These are phyloP conservation scores for Leptobrachium leishanense DNA, from an alignment of 2,113 vertebrate species.

Conservation along the genomic window DNA sequence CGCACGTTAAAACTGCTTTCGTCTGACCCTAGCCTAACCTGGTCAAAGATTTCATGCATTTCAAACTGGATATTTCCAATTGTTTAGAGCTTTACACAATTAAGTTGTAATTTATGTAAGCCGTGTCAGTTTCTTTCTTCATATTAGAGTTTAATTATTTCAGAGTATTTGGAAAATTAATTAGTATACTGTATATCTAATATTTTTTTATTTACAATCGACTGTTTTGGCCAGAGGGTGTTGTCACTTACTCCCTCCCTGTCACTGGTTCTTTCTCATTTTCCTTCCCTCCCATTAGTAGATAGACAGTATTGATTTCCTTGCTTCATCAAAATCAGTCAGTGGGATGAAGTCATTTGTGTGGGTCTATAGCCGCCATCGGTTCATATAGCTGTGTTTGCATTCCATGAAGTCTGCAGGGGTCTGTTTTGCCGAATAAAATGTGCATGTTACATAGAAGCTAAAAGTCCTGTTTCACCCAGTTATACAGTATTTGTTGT, in stretches of 20 bases:
- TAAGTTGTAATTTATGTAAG: no score
- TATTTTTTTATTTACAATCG: not conserved
- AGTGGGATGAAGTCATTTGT: slow-evolving; percentile 1
- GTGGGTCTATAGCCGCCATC: not conserved
- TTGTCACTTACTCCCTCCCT: slow-evolving; percentile 11
- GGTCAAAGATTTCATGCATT: no score
- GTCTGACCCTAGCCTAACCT: no score
- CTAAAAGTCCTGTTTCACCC: not conserved
- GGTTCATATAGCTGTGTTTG: not conserved
- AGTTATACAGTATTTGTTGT: no score
- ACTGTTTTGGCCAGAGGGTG: not conserved
- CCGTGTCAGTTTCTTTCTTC: no score
- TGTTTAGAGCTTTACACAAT: no score
- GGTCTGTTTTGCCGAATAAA: not conserved
- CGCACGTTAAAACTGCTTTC: no score
- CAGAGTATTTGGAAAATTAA: no score
- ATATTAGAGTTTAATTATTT: no score
- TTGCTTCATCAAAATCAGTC: slow-evolving; percentile 43
- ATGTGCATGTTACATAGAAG: not conserved
- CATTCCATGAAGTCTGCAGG: not conserved
- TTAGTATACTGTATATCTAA: not conserved
- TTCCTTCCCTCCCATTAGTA: slow-evolving; percentile 6
- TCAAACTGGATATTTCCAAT: no score
- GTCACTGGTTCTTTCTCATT: not conserved
- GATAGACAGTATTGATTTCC: slow-evolving; percentile 46